phyloP scores from a whole-genome alignment of 2,113 vertebrate genomes.

The Microcebus murinus region DNA sequence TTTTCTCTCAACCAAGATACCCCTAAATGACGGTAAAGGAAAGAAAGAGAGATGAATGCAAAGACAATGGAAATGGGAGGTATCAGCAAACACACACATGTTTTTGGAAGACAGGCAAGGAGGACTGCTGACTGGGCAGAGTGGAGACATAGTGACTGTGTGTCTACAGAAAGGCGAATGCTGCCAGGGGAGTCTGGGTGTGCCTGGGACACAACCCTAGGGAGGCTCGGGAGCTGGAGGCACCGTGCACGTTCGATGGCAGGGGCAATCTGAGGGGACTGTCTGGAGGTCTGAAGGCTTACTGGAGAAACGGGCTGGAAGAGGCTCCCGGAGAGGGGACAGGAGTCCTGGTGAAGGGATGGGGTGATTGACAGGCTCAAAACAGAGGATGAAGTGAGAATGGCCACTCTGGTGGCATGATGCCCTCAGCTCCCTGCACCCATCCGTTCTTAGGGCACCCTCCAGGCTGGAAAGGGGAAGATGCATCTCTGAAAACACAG shows the following conservation, averaged over 20 bases:
- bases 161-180: not conserved
- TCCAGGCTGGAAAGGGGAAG: not conserved
- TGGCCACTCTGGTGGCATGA: not conserved
- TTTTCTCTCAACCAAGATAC: not conserved
- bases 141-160: not conserved
- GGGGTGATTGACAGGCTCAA: not conserved
- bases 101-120: not conserved
- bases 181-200: accelerated
- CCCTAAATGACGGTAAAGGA: not conserved
- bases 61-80: not conserved
- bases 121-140: not conserved
- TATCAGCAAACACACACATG: not conserved
- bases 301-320: not conserved
- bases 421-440: accelerated
- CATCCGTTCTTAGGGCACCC: not conserved
- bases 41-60: not conserved
- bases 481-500: not conserved
- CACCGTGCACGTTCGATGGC: accelerated
- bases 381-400: not conserved
- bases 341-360: not conserved
- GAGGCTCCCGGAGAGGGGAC: not conserved
- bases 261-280: not conserved
- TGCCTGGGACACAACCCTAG: not conserved
- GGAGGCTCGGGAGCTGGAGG: not conserved
- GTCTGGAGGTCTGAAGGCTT: not conserved